Base-by-base conservation (phyloP, 2,888 invertebrate species). In the Drosophila putrida region DNA sequence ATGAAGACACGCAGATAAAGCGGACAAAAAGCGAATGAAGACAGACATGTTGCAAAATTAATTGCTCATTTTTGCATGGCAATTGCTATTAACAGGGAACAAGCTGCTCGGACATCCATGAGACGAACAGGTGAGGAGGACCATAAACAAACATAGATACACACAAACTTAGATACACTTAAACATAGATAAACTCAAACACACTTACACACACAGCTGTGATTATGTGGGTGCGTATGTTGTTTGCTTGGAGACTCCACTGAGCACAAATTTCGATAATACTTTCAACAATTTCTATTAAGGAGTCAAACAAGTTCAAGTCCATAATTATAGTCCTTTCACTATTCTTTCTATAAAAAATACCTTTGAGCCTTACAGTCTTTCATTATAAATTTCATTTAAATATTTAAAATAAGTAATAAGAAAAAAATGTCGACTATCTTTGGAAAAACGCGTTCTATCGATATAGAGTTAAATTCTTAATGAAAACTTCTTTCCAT, bases 51-150 rank as follows among this genome's bases (percentile, higher is more conserved):
- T 75, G 71, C 65, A 65, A 74, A 71, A 55, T 76, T 64, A 74
- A 74, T 65, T 55, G 60, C 53, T 54, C 47, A 60, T 49, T 74
- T 75, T 74, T 74, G 75, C 71, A 75, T 62, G 58, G 44, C 55
- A 72, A 72, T 72, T 65, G 72, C 57, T 6, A 53, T 39, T 54
- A 63, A 46, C 38, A 44, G 27, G 35, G 33, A 39, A 13, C 25
- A 4, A 38, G 15, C 33, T 41, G 31, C 20, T 54, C 31, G 15
- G 27, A 8, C 39, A 25, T 15, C 5, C 11, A 31, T 15, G 9
- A 25, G 25, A 38, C n/a, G 25, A 9, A 27, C 38, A 20, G 41
- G 31, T 38, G 47, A 61, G 63, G 6, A 33, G 49, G n/a, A 44
- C n/a, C 25, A 54, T 20, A 46, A n/a, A 46, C 28, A 44, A 10